Evolutionary conservation across 1,140 invertebrate species (phyloP), one percentile per base, ranked within the genome.

Genomic region (Triops cancriformis): DNA sequence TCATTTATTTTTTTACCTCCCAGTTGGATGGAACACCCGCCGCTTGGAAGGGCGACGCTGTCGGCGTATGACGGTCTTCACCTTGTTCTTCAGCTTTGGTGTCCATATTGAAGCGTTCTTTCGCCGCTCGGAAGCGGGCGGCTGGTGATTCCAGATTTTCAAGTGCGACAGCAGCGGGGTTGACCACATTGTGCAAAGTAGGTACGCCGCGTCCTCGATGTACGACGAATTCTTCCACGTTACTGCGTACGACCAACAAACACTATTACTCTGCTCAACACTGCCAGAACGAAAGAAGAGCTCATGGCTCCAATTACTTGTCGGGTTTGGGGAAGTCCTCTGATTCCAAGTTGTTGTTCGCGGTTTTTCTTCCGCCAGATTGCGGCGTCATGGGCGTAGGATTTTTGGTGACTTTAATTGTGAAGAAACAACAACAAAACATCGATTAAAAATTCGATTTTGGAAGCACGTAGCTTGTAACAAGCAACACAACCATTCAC

Each of bases 201-300:
- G 93, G 91, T 79, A 94, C 89, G 72, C 89, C 91, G 82, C 89
- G 88, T 73, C 90, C 90, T 81, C 91, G 87, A 85, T 94, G 93
- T 72, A 94, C 93, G 10, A 93, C 90, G 84, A 94, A 95, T 73
- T 90, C 90, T 74, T 92, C 91, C 37, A 26, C 74, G 18, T 37
- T 26, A 27, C 73, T n/a, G 28, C 27, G 7, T n/a, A n/a, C n/a
- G n/a, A n/a, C n/a, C n/a, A n/a, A n/a, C n/a, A n/a, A n/a, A n/a
- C n/a, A n/a, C n/a, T n/a, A n/a, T n/a, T n/a, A n/a, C n/a, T n/a
- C n/a, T n/a, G n/a, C n/a, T n/a, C n/a, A n/a, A n/a, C n/a, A n/a
- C n/a, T n/a, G n/a, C n/a, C n/a, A n/a, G n/a, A n/a, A n/a, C n/a
- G n/a, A n/a, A n/a, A n/a, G n/a, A n/a, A n/a, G n/a, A n/a, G n/a